These are phyloP conservation scores for Nanorana parkeri DNA, from an alignment of 2,113 vertebrate species.

Conservation along the genomic window DNA sequence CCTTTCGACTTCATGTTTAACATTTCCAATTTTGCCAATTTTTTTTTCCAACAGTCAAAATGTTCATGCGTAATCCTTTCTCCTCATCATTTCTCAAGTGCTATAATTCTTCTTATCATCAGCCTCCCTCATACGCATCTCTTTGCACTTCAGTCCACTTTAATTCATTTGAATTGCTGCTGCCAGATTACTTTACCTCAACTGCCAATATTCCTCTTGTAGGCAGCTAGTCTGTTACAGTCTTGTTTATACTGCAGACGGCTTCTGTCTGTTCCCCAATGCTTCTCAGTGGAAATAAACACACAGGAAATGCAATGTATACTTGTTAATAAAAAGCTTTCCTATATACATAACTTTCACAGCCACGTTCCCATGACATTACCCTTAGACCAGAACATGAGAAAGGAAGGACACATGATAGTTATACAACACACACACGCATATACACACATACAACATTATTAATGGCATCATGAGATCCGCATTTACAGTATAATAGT, in stretches of 20 bases:
- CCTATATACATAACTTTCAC: background rate
- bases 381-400: too few species aligned
- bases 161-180: slow-evolving; percentile 31
- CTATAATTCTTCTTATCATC: slow-evolving; percentile 39
- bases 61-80: slow-evolving; percentile 22
- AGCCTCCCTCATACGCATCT: slow-evolving; percentile 22
- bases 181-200: slow-evolving; percentile 31
- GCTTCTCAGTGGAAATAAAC: background rate
- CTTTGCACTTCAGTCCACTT: slow-evolving; percentile 37
- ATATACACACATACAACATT: too few species aligned
- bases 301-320: background rate
- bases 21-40: slow-evolving; percentile 21
- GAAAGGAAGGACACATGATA: too few species aligned
- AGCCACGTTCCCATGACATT: too few species aligned
- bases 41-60: slow-evolving; percentile 31
- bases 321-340: background rate
- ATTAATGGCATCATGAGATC: too few species aligned
- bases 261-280: slow-evolving; percentile 17
- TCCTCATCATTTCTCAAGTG: slow-evolving; percentile 48
- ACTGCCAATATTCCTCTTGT: slow-evolving; percentile 38
- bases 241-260: slow-evolving; percentile 4
- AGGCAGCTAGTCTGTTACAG: background rate
- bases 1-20: background rate
- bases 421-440: too few species aligned
- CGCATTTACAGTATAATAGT: too few species aligned